Evolutionary conservation across 2,113 vertebrate genomes (phyloP).

Genomic region (Pogonocichla stellata): DNA sequence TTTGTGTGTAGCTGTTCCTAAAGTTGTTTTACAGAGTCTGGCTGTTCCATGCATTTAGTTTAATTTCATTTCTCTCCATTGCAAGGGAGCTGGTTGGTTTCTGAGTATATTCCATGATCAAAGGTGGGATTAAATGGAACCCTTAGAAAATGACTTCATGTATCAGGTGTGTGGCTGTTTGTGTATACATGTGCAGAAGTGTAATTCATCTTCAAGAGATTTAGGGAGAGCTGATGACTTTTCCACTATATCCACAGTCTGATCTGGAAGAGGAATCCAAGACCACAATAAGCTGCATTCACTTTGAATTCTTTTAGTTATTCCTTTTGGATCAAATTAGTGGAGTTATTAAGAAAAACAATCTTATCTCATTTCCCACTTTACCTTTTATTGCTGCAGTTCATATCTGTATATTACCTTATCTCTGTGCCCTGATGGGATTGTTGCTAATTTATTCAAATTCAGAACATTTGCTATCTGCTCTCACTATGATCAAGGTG

Average conservation of each 20-base stretch:
- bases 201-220: neutral
- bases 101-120: neutral
- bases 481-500: neutral
- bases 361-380: neutral
- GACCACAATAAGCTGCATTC: neutral
- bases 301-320: neutral
- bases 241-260: neutral
- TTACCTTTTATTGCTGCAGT: neutral
- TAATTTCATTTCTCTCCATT: neutral
- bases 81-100: neutral
- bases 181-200: neutral
- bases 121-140: neutral
- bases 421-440: neutral
- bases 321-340: neutral
- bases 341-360: neutral
- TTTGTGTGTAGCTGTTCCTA: neutral
- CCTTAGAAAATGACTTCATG: fast-evolving
- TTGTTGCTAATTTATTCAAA: neutral
- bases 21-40: neutral
- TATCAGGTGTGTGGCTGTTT: neutral
- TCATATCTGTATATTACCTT: neutral
- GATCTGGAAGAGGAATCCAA: neutral
- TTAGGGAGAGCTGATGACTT: neutral
- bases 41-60: neutral
- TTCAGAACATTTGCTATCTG: neutral